Evolutionary conservation across 2,888 invertebrate genomes (phyloP).

Genomic region (Agrotis clavis): DNA sequence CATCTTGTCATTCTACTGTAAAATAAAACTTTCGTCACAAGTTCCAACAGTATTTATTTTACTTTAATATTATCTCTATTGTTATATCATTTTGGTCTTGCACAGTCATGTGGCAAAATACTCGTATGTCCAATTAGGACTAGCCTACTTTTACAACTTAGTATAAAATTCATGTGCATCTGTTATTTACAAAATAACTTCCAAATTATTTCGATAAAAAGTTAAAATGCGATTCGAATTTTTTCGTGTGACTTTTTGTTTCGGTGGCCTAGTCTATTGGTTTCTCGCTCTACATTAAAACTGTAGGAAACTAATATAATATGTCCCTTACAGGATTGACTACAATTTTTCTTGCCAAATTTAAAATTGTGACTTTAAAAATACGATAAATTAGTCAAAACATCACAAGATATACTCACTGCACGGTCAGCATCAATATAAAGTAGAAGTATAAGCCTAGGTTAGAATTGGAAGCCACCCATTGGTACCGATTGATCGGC

Average conservation of each 20-base stretch:
- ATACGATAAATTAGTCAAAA: conserved; percentile 54
- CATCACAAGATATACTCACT: conserved; percentile 71
- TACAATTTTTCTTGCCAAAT: conserved; percentile 26
- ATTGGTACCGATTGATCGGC: conserved; percentile 94
- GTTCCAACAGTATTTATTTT: no score
- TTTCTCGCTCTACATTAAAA: conserved; percentile 28
- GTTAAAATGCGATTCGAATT: background rate
- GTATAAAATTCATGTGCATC: background rate
- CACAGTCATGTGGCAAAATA: background rate
- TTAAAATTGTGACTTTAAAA: conserved; percentile 38
- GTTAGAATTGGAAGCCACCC: conserved; percentile 96
- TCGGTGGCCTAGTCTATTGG: background rate
- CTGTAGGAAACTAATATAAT: conserved; percentile 22
- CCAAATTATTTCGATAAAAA: background rate
- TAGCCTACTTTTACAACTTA: background rate
- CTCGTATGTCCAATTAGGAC: background rate
- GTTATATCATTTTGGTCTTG: conserved; percentile 4
- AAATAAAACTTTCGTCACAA: no score
- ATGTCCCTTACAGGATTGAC: conserved; percentile 21
- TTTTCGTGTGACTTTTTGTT: background rate
- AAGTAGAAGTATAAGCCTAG: conserved; percentile 59
- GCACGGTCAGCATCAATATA: conserved; percentile 70
- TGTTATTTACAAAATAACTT: background rate
- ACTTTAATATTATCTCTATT: background rate
- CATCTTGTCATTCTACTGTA: no score